These are phyloP conservation scores for Pelagia noctiluca DNA, from an alignment of 30 jellyfish, hydroid and myxozoan genomes.

Conservation along the genomic window DNA sequence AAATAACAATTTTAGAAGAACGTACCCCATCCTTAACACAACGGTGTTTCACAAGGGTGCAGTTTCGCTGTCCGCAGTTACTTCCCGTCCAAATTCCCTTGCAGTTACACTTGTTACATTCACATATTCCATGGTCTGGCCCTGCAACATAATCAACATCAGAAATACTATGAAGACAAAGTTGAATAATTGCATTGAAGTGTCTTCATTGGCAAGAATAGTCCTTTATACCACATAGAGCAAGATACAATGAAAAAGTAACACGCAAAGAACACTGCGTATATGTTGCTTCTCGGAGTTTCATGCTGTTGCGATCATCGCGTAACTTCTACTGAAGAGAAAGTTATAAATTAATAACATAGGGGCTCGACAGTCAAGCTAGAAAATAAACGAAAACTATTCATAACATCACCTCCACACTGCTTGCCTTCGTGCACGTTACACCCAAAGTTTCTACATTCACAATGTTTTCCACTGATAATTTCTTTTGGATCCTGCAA, in stretches of 20 bases:
- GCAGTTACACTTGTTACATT: conserved; percentile 79
- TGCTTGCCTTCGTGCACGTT: conserved; percentile 68
- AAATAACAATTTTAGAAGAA: too few species aligned
- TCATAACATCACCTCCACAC: conserved; percentile 88
- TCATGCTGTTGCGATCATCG: too few species aligned
- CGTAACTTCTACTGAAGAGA: too few species aligned
- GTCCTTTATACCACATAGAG: too few species aligned
- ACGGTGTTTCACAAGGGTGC: conserved; percentile 54
- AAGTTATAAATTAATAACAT: too few species aligned
- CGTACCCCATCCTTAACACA: conserved; percentile 81
- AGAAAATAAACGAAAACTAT: too few species aligned
- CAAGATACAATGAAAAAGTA: too few species aligned
- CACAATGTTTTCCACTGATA: conserved; percentile 88
- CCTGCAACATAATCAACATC: conserved; percentile 16
- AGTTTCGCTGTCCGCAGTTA: conserved; percentile 81
- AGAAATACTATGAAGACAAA: too few species aligned
- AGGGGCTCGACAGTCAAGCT: too few species aligned
- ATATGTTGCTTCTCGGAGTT: too few species aligned
- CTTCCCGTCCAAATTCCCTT: conserved; percentile 78
- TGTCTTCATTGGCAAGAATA: not conserved
- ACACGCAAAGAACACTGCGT: too few species aligned
- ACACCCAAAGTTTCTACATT: conserved; percentile 90
- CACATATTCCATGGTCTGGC: conserved; percentile 82
- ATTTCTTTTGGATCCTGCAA: too few species aligned
- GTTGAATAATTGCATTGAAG: not conserved